These are phyloP conservation scores for Eriocheir sinensis DNA, from an alignment of 1,140 invertebrate genomes.

Conservation along the genomic window DNA sequence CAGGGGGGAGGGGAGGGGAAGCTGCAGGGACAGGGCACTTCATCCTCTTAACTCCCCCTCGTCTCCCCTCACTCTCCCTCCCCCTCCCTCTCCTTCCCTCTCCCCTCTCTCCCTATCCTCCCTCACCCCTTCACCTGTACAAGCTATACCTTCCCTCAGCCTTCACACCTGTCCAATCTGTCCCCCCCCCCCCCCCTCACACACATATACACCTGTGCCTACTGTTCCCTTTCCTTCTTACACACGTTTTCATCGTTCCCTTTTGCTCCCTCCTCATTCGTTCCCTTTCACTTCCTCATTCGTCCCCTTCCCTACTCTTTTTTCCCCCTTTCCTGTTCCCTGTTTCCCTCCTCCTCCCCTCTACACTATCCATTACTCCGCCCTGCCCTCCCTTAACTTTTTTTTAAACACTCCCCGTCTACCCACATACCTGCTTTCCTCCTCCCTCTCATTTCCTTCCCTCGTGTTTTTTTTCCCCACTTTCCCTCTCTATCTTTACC, in stretches of 20 bases:
- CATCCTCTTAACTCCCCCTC: neutral
- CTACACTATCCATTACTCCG: neutral
- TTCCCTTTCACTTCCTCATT: neutral
- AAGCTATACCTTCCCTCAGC: neutral
- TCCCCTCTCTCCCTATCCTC: neutral
- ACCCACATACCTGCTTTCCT: too few relatives aligned
- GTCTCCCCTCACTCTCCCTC: neutral
- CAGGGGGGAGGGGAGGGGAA: too few relatives aligned
- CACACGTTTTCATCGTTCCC: neutral
- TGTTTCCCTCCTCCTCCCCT: neutral
- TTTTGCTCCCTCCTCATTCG: neutral
- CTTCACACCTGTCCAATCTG: neutral
- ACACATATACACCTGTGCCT: neutral
- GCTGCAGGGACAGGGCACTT: too few relatives aligned
- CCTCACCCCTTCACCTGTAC: neutral
- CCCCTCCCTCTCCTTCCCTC: neutral
- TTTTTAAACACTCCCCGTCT: too few relatives aligned
- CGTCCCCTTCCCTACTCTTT: neutral
- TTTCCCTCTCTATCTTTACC: neutral
- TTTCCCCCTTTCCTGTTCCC: too few relatives aligned
- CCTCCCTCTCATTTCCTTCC: too few relatives aligned
- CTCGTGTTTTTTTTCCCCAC: neutral
- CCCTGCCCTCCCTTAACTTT: too few relatives aligned
- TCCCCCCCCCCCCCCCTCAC: neutral
- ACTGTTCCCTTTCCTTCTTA: neutral